Evolutionary conservation across 2,888 invertebrate species (phyloP).

Genomic region (Labia minor): DNA sequence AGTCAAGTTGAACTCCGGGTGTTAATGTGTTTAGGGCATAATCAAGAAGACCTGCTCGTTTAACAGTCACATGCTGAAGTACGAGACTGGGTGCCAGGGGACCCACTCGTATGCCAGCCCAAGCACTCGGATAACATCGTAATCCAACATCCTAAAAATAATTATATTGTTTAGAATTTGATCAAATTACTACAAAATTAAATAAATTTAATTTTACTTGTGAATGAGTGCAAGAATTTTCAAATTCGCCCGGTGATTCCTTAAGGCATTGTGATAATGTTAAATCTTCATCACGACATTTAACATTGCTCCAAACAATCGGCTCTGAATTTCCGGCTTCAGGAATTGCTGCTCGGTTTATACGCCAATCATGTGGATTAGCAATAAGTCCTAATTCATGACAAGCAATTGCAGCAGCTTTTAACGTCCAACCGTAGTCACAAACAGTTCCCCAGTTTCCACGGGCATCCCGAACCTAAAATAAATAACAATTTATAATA

Average conservation of each 20-base stretch:
- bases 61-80: conserved; percentile 76
- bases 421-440: conserved; percentile 87
- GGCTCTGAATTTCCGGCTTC: conserved; percentile 58
- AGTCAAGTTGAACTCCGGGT: conserved; percentile 41
- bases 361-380: conserved; percentile 83
- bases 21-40: conserved; percentile 79
- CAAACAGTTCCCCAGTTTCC: conserved; percentile 96
- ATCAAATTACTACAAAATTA: too few species aligned
- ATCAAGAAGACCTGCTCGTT: conserved; percentile 87
- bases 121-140: conserved; percentile 78
- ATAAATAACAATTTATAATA: neutral
- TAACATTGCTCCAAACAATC: conserved; percentile 57
- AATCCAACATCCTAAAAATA: conserved; percentile 64
- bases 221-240: conserved; percentile 77
- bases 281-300: conserved; percentile 80
- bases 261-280: conserved; percentile 81
- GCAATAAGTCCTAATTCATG: conserved; percentile 87
- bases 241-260: conserved; percentile 66
- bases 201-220: conserved; percentile 31
- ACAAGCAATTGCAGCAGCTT: conserved; percentile 86
- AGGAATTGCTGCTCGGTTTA: conserved; percentile 73
- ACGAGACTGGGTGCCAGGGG: conserved; percentile 78
- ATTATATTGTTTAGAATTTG: neutral
- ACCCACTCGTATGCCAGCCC: conserved; percentile 88
- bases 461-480: conserved; percentile 55